Conservation (phyloP, 2,888 invertebrate genomes). For the Limnephilus lunatus region DNA sequence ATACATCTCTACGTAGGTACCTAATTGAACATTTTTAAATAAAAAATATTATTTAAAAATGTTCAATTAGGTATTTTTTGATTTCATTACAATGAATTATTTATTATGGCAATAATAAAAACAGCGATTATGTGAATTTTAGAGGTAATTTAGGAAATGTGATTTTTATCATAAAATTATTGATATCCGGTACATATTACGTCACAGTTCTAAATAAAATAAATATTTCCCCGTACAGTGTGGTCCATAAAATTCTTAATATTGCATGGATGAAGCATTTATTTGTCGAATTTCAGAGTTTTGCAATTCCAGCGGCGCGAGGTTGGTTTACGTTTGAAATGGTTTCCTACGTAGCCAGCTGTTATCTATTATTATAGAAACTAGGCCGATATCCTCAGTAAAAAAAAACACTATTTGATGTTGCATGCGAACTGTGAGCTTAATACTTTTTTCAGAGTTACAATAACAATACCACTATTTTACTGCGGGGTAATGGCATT, state of each 20-base stretch:
- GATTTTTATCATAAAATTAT: not conserved
- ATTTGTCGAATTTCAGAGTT: not conserved
- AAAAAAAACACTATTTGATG: not conserved
- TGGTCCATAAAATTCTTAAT: too few relatives aligned
- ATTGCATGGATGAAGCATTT: not conserved
- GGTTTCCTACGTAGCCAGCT: not conserved
- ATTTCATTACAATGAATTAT: too few relatives aligned
- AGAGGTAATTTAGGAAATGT: not conserved
- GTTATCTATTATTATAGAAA: not conserved
- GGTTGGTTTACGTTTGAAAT: not conserved
- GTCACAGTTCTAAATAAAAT: not conserved
- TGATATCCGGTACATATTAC: not conserved
- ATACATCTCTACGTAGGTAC: too few relatives aligned
- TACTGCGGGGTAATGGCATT: not conserved
- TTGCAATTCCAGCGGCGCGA: not conserved
- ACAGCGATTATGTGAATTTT: not conserved
- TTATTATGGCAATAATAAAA: not conserved
- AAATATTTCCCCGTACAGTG: not conserved
- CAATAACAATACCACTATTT: not conserved
- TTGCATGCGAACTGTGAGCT: not conserved
- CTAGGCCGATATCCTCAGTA: not conserved
- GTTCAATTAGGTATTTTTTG: too few relatives aligned
- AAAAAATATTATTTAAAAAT: too few relatives aligned
- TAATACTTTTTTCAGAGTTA: not conserved
- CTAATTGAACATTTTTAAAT: too few relatives aligned